These are phyloP conservation scores for Enteromius treurensis DNA, from an alignment of 2,797 vertebrate species.

Conservation along the genomic window DNA sequence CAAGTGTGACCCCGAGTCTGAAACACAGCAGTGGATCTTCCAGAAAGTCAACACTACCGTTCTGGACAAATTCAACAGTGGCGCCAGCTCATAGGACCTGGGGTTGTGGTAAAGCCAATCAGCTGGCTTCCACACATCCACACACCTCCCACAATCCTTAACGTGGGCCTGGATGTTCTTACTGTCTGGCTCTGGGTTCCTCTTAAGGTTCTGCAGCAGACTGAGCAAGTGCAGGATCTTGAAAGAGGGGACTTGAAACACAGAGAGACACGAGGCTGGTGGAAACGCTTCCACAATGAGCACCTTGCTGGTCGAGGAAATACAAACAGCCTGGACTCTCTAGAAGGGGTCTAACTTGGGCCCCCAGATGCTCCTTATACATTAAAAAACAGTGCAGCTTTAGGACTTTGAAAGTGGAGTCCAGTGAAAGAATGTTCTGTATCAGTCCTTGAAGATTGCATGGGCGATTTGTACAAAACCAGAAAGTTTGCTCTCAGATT, in stretches of 20 bases:
- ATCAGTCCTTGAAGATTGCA: slow-evolving; percentile 50
- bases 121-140: slow-evolving; percentile 59
- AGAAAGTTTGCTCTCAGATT: slow-evolving; percentile 41
- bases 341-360: slow-evolving; percentile 75
- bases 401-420: slow-evolving; percentile 25
- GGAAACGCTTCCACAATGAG: slow-evolving; percentile 64
- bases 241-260: slow-evolving; percentile 37
- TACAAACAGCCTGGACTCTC: slow-evolving; percentile 63
- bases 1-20: slow-evolving; percentile 86
- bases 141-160: slow-evolving; percentile 63
- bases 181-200: slow-evolving; percentile 51
- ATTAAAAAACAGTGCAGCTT: slow-evolving; percentile 66
- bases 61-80: slow-evolving; percentile 85
- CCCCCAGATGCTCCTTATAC: slow-evolving; percentile 80
- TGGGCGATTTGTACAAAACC: slow-evolving; percentile 57
- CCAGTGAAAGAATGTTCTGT: slow-evolving; percentile 39
- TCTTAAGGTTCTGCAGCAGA: slow-evolving; percentile 45
- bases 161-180: slow-evolving; percentile 65
- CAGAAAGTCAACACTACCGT: slow-evolving; percentile 86
- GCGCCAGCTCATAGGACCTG: slow-evolving; percentile 78
- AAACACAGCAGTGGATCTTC: slow-evolving; percentile 91
- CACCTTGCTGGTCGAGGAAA: slow-evolving; percentile 87
- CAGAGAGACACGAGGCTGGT: slow-evolving; percentile 50
- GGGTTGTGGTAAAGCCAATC: slow-evolving; percentile 48
- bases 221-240: slow-evolving; percentile 27